These are phyloP conservation scores for Mixornis gularis DNA, from an alignment of 2,113 vertebrate genomes.

Conservation along the genomic window DNA sequence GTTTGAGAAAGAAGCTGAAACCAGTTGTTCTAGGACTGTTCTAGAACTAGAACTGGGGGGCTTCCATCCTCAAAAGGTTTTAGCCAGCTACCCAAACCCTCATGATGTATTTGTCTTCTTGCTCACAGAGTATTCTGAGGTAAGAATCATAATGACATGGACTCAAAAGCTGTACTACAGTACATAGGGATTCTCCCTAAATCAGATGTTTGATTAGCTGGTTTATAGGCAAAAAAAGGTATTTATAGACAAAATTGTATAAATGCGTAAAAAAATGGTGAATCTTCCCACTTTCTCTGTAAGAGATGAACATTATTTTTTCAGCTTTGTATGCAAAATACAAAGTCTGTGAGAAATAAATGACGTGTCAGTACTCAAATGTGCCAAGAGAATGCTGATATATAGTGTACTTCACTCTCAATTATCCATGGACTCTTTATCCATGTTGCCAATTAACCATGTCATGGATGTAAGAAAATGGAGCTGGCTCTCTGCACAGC, in stretches of 20 bases:
- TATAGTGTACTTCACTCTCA: background rate
- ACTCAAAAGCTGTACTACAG: background rate
- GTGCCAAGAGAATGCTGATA: constrained; percentile 10
- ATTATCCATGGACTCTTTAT: constrained; percentile 7
- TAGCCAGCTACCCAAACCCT: background rate
- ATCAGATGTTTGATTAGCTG: background rate
- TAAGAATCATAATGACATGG: background rate
- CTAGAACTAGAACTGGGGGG: background rate
- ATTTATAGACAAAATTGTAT: background rate
- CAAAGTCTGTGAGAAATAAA: constrained; percentile 8
- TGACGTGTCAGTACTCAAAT: background rate
- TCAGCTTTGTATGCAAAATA: background rate
- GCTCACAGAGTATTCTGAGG: background rate
- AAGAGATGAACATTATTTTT: background rate
- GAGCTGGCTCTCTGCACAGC: background rate
- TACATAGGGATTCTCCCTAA: background rate
- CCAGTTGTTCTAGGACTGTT: background rate
- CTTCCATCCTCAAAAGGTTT: background rate
- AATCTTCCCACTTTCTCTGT: background rate
- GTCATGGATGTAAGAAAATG: background rate
- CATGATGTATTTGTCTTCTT: background rate
- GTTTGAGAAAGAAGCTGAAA: background rate
- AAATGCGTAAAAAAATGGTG: background rate
- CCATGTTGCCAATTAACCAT: background rate
- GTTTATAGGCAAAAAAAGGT: background rate